These are phyloP conservation scores for Sarcoramphus papa DNA, from an alignment of 2,797 vertebrate species.

Conservation along the genomic window DNA sequence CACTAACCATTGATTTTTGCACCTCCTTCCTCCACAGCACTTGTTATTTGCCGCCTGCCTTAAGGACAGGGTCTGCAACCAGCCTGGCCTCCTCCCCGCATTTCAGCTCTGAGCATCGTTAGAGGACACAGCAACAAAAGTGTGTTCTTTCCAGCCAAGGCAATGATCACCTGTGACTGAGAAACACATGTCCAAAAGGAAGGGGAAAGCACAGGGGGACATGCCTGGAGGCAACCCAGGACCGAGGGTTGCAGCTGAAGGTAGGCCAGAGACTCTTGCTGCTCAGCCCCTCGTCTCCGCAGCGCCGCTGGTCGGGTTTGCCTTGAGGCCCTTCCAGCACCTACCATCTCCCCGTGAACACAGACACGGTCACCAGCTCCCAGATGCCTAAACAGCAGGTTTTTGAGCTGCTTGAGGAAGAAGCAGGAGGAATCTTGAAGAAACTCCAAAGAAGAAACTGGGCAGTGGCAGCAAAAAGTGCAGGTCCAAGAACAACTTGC, in stretches of 20 bases:
- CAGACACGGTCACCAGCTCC: not conserved
- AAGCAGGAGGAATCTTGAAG: not conserved
- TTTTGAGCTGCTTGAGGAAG: not conserved
- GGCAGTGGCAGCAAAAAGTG: not conserved
- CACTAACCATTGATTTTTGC: not conserved
- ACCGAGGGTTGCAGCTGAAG: not conserved
- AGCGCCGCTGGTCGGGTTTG: accelerated
- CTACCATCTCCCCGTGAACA: not conserved
- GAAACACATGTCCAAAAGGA: not conserved
- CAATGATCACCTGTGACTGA: not conserved
- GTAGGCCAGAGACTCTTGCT: not conserved
- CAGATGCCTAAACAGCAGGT: not conserved
- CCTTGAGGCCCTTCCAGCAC: not conserved
- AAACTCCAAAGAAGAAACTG: not conserved
- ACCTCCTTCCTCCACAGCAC: not conserved
- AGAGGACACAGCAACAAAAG: not conserved
- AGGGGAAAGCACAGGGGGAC: not conserved
- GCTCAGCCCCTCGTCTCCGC: not conserved
- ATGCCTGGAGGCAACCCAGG: not conserved
- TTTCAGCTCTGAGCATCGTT: not conserved
- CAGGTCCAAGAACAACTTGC: not conserved
- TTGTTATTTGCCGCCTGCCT: not conserved
- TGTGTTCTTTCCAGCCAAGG: not conserved
- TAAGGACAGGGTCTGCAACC: not conserved
- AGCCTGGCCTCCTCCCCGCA: accelerated